Percentiles rank a stretch among this genome's conserved stretches.
phyloP scores from a whole-genome alignment of 1,140 invertebrate genomes.

The Listronotus oregonensis region DNA sequence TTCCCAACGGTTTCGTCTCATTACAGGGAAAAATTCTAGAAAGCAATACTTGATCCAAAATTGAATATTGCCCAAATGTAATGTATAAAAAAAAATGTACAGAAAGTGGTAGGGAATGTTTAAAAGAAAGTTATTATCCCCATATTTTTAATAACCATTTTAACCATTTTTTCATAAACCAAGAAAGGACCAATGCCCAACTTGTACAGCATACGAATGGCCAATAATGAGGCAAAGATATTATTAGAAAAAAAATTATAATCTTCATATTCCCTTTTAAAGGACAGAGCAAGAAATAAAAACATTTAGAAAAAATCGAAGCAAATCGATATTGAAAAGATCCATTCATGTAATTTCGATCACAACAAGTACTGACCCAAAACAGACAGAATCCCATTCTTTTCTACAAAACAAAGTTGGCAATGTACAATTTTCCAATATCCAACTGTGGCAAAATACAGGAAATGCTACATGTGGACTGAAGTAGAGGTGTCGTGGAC shows the following conservation, averaged over 20 bases:
- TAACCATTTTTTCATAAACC: conserved; percentile 4
- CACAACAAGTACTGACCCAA: conserved; percentile 9
- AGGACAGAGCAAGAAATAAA: conserved; percentile 1
- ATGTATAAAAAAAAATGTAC: conserved; percentile 1
- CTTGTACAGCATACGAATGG: background rate
- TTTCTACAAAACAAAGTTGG: conserved; percentile 14
- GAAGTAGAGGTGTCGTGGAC: conserved; percentile 1
- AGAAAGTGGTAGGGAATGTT: conserved; percentile 2
- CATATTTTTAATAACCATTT: conserved; percentile 3
- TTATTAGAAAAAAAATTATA: background rate
- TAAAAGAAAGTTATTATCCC: conserved; percentile 1
- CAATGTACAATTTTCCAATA: conserved; percentile 8
- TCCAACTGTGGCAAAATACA: conserved; percentile 1
- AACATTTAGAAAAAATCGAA: background rate
- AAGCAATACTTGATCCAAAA: conserved; percentile 7
- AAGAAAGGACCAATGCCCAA: conserved; percentile 2
- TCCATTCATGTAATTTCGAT: conserved; percentile 2
- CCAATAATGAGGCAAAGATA: background rate
- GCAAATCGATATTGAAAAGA: background rate
- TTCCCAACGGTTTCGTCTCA: background rate
- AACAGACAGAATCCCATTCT: conserved; percentile 10
- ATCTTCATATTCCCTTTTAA: background rate
- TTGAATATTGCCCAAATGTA: conserved; percentile 1
- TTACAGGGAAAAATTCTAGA: conserved; percentile 1
- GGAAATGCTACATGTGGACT: conserved; percentile 8